Evolutionary conservation across 2,113 vertebrate species (phyloP), one percentile per base, ranked within the genome.

Genomic region (Clarias batrachus): DNA sequence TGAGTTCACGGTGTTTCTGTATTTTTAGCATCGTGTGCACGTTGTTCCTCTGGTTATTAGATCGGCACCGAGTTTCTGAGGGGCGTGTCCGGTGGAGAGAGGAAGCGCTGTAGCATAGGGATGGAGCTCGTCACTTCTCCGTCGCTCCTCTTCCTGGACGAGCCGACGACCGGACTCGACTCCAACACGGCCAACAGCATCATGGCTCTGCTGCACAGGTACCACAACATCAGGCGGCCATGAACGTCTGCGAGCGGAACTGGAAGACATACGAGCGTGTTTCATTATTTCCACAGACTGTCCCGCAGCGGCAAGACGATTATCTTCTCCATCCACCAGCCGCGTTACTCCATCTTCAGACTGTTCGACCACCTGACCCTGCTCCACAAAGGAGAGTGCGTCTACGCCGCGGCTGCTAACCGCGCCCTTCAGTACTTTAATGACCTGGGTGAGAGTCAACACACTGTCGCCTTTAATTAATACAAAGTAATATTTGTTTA

Each of bases 241-340:
- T 9, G 30, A 79, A 27, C 3, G 4, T 68, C 66, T 30, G 0
- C 13, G 30, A 16, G 54, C 2, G 3, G 6, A 3, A 48, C 48
- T 0, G 6, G 48, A 48, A 48, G 1, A 37, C 9, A 7, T 60
- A 13, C 54, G 25, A 48, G 33, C 12, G 37, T 37, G 2, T 85
- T 7, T 14, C 56, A 37, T 63, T 65, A 73, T 11, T 74, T 6
- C 59, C 41, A 48, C 90, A 96, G 95, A 63, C 87, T 96, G 79
- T 95, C 95, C 85, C 91, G 93, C 76, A 92, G 88, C 73, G 93
- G 94, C 3, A 95, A 93, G 89, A 96, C 95, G 3, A 93, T 96
- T 21, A 95, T 96, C 88, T 96, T 96, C 92, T 96, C 95, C 88
- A 96, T 96, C 85, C 95, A 96, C 89, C 96, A 96, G 88, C 95